Evolutionary conservation across 2,113 vertebrate species (phyloP).

Genomic region (Trichechus manatus): DNA sequence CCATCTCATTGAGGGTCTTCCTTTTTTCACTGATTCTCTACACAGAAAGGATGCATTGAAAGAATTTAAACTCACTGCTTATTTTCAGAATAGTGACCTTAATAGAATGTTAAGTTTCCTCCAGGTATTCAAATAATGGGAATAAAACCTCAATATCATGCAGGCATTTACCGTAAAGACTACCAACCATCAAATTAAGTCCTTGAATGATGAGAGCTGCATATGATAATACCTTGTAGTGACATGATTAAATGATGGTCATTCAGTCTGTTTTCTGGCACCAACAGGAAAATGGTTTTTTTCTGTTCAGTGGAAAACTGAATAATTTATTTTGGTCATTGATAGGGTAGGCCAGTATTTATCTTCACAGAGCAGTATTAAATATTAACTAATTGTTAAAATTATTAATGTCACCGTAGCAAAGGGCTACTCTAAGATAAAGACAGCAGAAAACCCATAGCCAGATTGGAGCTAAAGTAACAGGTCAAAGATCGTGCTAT

Average conservation of each 20-base stretch:
- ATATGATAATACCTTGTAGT: conserved; percentile 33
- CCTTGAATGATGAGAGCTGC: conserved; percentile 50
- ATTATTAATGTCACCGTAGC: background rate
- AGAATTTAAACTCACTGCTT: conserved; percentile 49
- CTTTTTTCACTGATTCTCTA: too few relatives aligned
- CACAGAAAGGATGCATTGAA: conserved; percentile 32
- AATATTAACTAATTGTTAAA: conserved; percentile 60
- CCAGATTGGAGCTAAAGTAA: background rate
- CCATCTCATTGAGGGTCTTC: too few relatives aligned
- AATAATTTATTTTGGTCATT: conserved; percentile 69
- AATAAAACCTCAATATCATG: conserved; percentile 36
- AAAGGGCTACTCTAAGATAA: conserved; percentile 31
- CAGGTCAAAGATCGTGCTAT: background rate
- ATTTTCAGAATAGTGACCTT: conserved; percentile 67
- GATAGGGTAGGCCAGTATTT: conserved; percentile 30
- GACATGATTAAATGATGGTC: conserved; percentile 60
- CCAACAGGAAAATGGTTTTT: conserved; percentile 48
- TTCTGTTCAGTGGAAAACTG: conserved; percentile 9
- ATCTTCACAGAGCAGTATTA: conserved; percentile 24
- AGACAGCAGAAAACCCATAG: background rate
- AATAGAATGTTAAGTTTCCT: conserved; percentile 47
- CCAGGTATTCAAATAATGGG: conserved; percentile 48
- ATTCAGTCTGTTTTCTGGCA: conserved; percentile 51
- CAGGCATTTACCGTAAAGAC: conserved; percentile 66
- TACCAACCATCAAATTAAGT: conserved; percentile 51